These are phyloP conservation scores for Ophioninae sp. DNA, from an alignment of 2,888 invertebrate species.

Conservation along the genomic window DNA sequence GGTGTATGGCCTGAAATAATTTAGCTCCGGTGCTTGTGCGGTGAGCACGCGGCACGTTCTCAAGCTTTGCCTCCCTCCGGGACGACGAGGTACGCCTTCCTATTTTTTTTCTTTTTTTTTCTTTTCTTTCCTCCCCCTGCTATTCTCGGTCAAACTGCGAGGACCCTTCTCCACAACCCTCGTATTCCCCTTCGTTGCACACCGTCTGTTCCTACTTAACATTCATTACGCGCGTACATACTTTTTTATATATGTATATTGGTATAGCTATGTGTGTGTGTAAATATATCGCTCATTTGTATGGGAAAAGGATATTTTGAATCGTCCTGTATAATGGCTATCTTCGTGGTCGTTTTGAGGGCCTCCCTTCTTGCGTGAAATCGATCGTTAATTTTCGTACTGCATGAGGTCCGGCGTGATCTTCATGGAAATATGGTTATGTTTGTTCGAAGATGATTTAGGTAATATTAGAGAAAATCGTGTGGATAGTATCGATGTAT, in stretches of 20 bases:
- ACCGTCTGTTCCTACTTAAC: slow-evolving; percentile 43
- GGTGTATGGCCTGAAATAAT: slow-evolving; percentile 63
- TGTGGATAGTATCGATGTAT: no score
- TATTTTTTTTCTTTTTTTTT: slow-evolving; percentile 39
- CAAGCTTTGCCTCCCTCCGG: slow-evolving; percentile 31
- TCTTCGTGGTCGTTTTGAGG: no score
- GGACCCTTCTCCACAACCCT: slow-evolving; percentile 54
- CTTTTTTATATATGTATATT: slow-evolving; percentile 2
- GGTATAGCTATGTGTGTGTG: not conserved
- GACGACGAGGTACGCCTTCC: not conserved
- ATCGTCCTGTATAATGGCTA: not conserved
- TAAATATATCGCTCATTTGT: not conserved
- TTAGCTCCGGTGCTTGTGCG: slow-evolving; percentile 57
- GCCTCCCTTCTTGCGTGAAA: no score
- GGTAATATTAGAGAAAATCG: no score
- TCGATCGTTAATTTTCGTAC: no score
- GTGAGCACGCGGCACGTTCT: slow-evolving; percentile 47
- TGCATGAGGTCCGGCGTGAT: no score
- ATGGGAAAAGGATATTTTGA: not conserved
- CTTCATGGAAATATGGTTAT: no score
- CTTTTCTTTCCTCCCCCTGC: slow-evolving; percentile 36
- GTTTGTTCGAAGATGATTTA: no score
- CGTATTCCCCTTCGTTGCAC: slow-evolving; percentile 41
- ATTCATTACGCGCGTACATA: slow-evolving; percentile 32
- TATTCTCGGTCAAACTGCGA: slow-evolving; percentile 43